Base-by-base conservation (phyloP, 1,140 invertebrate genomes). In the Drosophila nasuta region DNA sequence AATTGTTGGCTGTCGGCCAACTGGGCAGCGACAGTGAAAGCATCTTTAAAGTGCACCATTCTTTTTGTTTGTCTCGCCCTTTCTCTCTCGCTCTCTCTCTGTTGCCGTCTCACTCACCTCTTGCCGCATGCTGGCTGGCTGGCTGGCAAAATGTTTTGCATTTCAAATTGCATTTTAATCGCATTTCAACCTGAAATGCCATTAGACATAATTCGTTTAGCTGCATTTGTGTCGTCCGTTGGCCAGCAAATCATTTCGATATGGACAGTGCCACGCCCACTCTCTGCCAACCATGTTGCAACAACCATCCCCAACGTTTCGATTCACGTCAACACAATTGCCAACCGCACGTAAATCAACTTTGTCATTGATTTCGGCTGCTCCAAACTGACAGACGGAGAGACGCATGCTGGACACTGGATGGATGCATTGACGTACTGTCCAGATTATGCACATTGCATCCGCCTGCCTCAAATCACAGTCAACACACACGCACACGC, bases 151-250 rank as follows among this genome's bases (percentile, higher is more conserved):
- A 89, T 88, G 83, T 88, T 88, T 88, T 81, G 83, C 83, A 88
- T 88, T 89, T 88, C 81, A 89, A 89, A 89, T 89, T 89, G 85
- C 85, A 89, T 89, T 89, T 89, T 85, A 89, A 89, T 89, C 85
- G 85, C 85, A 89, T 89, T 89, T 89, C 85, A 89, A 89, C 85
- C 85, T 89, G 85, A 89, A 89, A 89, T 89, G 85, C 81, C 85
- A 89, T 89, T 89, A 89, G 85, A 89, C 85, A 89, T 89, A 89
- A 89, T 89, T 89, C 85, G 85, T 89, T 89, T 89, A 89, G 78
- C 81, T 78, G 81, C 83, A 87, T 87, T 87, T 88, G 82, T 87
- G 20, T 25, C 20, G 20, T 25, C 20, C 82, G 77, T 79, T 56
- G 62, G 70, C 49, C 38, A 72, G 70, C 81, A 81, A 88, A 88